Base-by-base conservation (phyloP, 2,888 invertebrate genomes). In the Amorpha juglandis region DNA sequence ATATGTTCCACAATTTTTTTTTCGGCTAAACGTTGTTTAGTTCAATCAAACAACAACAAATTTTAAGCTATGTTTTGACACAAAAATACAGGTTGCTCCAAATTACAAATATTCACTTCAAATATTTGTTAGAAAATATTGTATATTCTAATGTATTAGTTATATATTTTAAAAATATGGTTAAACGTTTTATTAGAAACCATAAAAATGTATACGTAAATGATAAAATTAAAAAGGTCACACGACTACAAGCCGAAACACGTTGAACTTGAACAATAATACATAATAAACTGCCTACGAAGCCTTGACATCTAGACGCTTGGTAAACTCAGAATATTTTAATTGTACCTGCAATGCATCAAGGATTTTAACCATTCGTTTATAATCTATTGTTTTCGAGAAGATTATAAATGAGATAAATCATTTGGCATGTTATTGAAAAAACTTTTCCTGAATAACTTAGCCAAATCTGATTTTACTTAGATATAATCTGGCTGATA, bases 221-320 rank as follows among this genome's bases (percentile, higher is more conserved):
- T 58, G 58, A 42, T 19, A 42, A 38, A 42, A 58, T 58, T n/a
- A 55, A 47, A 64, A 58, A 65, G 64, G 64, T 65, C 58, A 65
- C 48, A 14, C 53, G 27, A 45, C 16, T 50, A 33, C 9, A 19
- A 9, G 55, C 33, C 33, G 48, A 58, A 65, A 65, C 55, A 48
- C 14, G 64, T 58, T 58, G 55, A 58, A 65, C 64, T 65, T 65
- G 64, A 64, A 58, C 33, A 58, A 58, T 47, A 47, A 45, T 64
- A 64, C 47, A 27, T 33, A 55, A 19, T 53, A 55, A 33, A 64
- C 19, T 19, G 48, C 58, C 48, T 16, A 19, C 16, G 19, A 48
- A 48, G 14, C 64, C 64, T 65, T 65, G 64, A 58, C 64, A 58
- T 58, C 55, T 58, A 38, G 38, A 58, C 58, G 58, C 16, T 55